Conservation (phyloP, 2,113 vertebrate genomes). For the Odontesthes bonariensis region DNA sequence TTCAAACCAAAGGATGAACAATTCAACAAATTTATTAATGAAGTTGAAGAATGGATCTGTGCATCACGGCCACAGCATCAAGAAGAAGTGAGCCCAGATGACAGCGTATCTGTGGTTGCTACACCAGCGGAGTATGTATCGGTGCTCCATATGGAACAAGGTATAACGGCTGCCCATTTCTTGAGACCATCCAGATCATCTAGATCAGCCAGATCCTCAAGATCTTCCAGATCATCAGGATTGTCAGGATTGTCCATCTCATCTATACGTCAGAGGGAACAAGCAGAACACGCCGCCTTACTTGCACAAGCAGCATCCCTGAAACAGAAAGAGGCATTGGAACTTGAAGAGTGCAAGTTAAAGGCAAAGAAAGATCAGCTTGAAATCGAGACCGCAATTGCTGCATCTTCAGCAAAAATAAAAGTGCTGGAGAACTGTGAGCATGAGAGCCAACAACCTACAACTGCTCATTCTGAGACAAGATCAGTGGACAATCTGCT, state of each 20-base stretch:
- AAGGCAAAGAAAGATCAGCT: neutral
- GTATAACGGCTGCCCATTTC: neutral
- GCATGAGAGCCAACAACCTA: neutral
- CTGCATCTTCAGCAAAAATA: no score
- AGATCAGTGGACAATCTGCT: no score
- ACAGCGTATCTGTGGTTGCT: neutral
- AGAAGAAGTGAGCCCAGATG: neutral
- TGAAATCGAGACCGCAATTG: neutral
- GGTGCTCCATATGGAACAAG: neutral
- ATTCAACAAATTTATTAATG: neutral
- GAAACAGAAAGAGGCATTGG: neutral
- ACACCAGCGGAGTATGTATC: neutral
- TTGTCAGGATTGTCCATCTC: neutral
- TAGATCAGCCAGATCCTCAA: no score
- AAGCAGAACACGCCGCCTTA: neutral
- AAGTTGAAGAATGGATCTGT: neutral
- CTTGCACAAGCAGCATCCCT: neutral
- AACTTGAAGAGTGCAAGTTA: neutral
- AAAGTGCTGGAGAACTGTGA: neutral
- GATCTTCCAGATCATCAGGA: neutral
- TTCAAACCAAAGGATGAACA: neutral
- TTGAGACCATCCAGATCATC: no score
- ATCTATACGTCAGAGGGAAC: neutral
- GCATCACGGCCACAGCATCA: neutral
- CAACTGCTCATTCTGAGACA: accelerated